Evolutionary conservation across 2,113 vertebrate genomes (phyloP).

Genomic region (Chlorodrepanis virens): DNA sequence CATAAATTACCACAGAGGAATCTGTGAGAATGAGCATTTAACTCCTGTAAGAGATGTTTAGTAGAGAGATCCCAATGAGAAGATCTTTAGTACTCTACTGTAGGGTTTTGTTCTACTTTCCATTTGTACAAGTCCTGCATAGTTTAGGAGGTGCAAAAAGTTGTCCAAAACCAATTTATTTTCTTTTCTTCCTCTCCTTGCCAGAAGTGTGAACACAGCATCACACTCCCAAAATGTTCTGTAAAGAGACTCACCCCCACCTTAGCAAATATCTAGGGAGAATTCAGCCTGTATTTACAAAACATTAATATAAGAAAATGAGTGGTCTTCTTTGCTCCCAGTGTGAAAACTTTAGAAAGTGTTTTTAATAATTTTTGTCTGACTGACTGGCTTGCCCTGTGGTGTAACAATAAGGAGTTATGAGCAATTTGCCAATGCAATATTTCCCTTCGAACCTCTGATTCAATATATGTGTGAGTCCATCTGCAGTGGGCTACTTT

Average conservation of each 20-base stretch:
- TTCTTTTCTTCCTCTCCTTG: background rate
- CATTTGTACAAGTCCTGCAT: background rate
- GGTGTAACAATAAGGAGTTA: background rate
- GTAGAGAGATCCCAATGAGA: background rate
- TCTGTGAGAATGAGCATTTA: background rate
- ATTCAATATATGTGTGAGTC: background rate
- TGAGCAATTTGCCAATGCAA: background rate
- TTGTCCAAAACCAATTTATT: background rate
- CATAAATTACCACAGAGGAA: background rate
- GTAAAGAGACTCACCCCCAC: background rate
- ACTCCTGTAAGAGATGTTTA: background rate
- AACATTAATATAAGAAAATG: background rate
- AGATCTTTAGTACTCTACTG: background rate
- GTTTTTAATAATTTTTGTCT: background rate
- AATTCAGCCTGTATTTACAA: background rate
- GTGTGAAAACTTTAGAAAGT: background rate
- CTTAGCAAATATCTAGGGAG: background rate
- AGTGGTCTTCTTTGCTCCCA: background rate
- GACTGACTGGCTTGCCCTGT: background rate
- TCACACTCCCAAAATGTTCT: background rate
- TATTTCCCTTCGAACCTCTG: background rate
- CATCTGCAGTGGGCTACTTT: background rate
- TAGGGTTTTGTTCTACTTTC: background rate
- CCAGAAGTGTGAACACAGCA: background rate
- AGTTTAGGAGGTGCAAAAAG: background rate